Percentiles rank a stretch among this genome's conserved stretches.
phyloP scores from a whole-genome alignment of 2,113 vertebrate species.

The Platysternon megacephalum region DNA sequence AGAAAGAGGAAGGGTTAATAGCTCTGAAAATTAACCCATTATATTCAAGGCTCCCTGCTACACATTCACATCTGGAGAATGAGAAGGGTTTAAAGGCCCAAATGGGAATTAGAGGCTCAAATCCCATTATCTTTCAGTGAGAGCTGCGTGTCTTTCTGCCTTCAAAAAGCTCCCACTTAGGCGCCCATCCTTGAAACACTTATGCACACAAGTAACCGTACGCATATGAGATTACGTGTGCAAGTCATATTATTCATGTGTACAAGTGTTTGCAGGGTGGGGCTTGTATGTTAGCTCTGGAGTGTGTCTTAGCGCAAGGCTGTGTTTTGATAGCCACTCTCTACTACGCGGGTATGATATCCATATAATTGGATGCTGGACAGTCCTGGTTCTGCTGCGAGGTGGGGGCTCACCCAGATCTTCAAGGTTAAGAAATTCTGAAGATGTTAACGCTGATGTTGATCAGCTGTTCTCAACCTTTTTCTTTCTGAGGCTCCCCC shows the following conservation, averaged over 20 bases:
- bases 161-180: neutral
- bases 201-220: neutral
- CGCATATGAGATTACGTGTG: neutral
- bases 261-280: neutral
- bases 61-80: neutral
- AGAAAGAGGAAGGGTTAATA: neutral
- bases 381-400: neutral
- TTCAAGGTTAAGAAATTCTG: neutral
- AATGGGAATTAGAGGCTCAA: neutral
- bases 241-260: rapidly evolving
- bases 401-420: neutral
- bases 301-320: neutral
- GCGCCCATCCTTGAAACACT: neutral
- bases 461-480: neutral
- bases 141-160: neutral
- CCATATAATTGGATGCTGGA: neutral
- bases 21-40: neutral
- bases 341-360: neutral
- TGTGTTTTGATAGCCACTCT: neutral
- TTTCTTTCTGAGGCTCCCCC: neutral
- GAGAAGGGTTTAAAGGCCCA: neutral
- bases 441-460: neutral
- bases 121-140: neutral
- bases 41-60: neutral
- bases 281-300: neutral